These are phyloP conservation scores for western clawed frog (Xenopus tropicalis) DNA, from an alignment of 2,113 vertebrate genomes.

Conservation along the genomic window UCB_Xtro_10.0 CM004445.2:141793501-141794000, in stretches of 20 bases:
- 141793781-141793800: background rate
- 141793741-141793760: background rate
- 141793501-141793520: slow-evolving; percentile 45
- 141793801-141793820: background rate
- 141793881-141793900: slow-evolving; percentile 50
- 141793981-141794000: slow-evolving; percentile 57
- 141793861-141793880: background rate
- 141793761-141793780: background rate
- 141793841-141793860: background rate
- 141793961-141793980: slow-evolving; percentile 52
- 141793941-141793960: slow-evolving; percentile 39
- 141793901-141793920: slow-evolving; percentile 40
- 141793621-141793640: background rate
- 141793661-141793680: slow-evolving; percentile 57
- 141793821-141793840: background rate
- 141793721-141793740: slow-evolving; percentile 48
- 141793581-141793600: no score
- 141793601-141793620: no score
- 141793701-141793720: slow-evolving; percentile 49
- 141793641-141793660: slow-evolving; percentile 64
- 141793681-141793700: slow-evolving; percentile 60
- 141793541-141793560: no score
- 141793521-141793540: slow-evolving; percentile 8
- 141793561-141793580: no score
- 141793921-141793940: slow-evolving; percentile 6